phyloP scores from a whole-genome alignment of 2,113 vertebrate genomes.

The Hippopotamus amphibius region DNA sequence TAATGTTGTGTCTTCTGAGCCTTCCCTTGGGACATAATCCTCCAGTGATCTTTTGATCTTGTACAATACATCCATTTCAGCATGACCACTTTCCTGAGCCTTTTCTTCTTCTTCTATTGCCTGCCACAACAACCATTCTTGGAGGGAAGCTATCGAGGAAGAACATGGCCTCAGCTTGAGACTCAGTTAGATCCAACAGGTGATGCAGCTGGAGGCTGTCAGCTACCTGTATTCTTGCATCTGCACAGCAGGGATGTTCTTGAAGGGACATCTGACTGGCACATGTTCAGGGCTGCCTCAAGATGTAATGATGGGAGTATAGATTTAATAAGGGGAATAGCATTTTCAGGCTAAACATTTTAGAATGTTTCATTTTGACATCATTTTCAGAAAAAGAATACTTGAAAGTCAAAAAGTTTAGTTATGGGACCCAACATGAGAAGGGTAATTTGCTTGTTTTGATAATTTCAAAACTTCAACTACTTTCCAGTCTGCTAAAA shows the following conservation, averaged over 20 bases:
- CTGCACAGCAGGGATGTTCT: background rate
- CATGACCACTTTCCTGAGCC: background rate
- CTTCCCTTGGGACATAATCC: background rate
- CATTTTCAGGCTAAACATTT: background rate
- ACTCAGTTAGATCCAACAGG: background rate
- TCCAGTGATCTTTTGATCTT: background rate
- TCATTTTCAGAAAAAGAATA: background rate
- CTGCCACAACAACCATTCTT: background rate
- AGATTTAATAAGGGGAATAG: background rate
- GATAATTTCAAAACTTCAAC: background rate
- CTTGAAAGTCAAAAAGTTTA: background rate
- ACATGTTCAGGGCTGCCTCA: background rate
- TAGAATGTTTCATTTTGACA: background rate
- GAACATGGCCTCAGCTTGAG: background rate
- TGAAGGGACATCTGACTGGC: background rate
- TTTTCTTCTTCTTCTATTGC: background rate
- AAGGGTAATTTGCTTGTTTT: background rate
- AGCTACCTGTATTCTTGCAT: background rate
- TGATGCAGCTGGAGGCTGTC: background rate
- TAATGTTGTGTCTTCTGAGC: background rate
- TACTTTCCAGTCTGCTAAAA: background rate
- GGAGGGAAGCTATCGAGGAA: background rate
- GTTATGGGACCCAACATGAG: background rate
- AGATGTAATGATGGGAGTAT: background rate
- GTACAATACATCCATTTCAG: background rate